A percentile compares a stretch with the other conserved stretches of the same genome.
These are phyloP conservation scores for Drosophila borborema DNA, from an alignment of 2,888 invertebrate species.

Conservation along the genomic window DNA sequence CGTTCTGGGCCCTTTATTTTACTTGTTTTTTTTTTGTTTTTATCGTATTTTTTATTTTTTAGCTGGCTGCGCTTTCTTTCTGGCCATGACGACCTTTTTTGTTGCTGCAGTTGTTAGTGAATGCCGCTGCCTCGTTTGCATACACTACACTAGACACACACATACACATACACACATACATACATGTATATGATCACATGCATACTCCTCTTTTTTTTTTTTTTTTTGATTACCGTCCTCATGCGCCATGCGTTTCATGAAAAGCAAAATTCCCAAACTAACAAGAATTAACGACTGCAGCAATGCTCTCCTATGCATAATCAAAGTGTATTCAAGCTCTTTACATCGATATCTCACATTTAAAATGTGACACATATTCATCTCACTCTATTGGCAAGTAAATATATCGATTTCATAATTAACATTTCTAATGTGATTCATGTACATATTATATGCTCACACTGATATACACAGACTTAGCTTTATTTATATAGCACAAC, in stretches of 20 bases:
- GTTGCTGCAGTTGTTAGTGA: slow-evolving; percentile 17
- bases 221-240: slow-evolving; percentile 57
- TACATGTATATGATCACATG: neutral
- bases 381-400: too few relatives aligned
- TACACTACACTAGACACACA: slow-evolving; percentile 21
- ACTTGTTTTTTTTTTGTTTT: slow-evolving; percentile 4
- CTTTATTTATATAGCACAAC: neutral
- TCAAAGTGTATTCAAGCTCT: too few relatives aligned
- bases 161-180: neutral
- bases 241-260: slow-evolving; percentile 56
- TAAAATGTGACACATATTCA: too few relatives aligned
- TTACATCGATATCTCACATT: too few relatives aligned
- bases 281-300: slow-evolving; percentile 6
- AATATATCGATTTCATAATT: neutral
- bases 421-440: neutral
- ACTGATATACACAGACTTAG: neutral
- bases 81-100: slow-evolving; percentile 33
- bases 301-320: neutral
- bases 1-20: slow-evolving; percentile 1
- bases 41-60: neutral
- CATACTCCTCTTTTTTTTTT: neutral
- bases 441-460: neutral
- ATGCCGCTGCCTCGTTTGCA: slow-evolving; percentile 48
- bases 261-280: slow-evolving; percentile 43
- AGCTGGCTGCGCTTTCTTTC: slow-evolving; percentile 6